Evolutionary conservation across 2,888 invertebrate species (phyloP).

Genomic region (Protodeltote pygarga): DNA sequence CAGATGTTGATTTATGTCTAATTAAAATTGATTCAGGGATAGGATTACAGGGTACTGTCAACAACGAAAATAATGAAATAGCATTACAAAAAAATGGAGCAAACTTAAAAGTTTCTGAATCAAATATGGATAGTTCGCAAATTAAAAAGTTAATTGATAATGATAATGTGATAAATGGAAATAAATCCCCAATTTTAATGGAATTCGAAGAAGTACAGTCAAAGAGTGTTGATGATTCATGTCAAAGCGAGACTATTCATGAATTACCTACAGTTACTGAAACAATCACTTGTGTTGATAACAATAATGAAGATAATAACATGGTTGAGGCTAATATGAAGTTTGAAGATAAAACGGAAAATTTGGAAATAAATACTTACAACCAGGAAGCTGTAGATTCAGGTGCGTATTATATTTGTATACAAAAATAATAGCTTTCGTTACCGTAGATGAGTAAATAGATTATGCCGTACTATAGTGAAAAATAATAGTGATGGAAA

Average conservation of each 20-base stretch:
- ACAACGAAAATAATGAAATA: no score
- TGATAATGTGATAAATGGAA: constrained; percentile 3
- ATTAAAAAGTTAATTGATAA: neutral
- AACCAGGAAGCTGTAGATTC: constrained; percentile 1
- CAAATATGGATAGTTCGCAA: neutral
- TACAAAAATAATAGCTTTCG: no score
- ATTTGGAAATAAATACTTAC: constrained; percentile 11
- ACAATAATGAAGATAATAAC: neutral
- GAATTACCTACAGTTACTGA: constrained; percentile 5
- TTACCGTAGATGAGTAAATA: no score
- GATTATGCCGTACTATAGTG: no score
- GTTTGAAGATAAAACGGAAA: neutral
- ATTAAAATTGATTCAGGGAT: no score
- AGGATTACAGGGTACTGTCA: no score
- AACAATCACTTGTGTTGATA: neutral
- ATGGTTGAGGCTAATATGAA: neutral
- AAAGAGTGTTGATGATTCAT: neutral
- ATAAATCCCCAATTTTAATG: constrained; percentile 15
- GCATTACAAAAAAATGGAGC: no score
- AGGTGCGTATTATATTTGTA: constrained; percentile 6
- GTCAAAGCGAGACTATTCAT: neutral
- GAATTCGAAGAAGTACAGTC: constrained; percentile 16
- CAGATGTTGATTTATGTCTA: neutral
- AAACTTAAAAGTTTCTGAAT: no score
- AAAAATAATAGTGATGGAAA: no score